Percentiles rank a stretch among this genome's conserved stretches.
Conservation (phyloP, 2,888 invertebrate species). For the Folsomia candida region DNA sequence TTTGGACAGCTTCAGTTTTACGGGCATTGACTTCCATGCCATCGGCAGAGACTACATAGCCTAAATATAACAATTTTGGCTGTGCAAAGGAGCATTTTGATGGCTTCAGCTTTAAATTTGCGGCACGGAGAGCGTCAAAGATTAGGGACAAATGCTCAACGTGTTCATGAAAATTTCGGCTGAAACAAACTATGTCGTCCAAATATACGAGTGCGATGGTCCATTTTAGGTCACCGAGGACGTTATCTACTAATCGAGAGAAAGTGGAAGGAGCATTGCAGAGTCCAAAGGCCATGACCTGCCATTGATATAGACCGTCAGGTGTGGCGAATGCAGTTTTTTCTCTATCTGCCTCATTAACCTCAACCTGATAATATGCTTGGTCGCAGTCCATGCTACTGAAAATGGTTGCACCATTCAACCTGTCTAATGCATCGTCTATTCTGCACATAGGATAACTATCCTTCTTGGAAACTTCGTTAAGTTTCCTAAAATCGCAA, state of each 20-base stretch:
- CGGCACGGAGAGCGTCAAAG: constrained; percentile 28
- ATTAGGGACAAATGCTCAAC: neutral
- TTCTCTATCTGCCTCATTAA: constrained; percentile 14
- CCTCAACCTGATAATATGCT: no score
- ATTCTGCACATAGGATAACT: constrained; percentile 33
- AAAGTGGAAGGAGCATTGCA: constrained; percentile 9
- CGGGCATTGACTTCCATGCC: constrained; percentile 6
- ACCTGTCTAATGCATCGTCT: constrained; percentile 49
- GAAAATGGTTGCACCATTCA: constrained; percentile 39
- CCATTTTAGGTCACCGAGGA: constrained; percentile 42
- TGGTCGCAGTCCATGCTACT: no score
- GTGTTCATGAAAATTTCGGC: constrained; percentile 5
- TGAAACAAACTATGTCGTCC: constrained; percentile 14
- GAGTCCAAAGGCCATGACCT: no score
- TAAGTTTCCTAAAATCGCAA: no score
- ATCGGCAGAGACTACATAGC: no score
- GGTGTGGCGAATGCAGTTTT: constrained; percentile 54
- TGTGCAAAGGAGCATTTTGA: no score
- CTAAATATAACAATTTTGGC: no score
- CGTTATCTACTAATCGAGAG: constrained; percentile 49
- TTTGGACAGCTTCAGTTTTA: constrained; percentile 33
- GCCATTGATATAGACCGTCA: no score
- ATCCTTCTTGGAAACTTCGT: no score
- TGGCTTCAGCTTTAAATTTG: no score
- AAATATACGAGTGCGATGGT: constrained; percentile 15